These are phyloP conservation scores for Hemiprocne comata DNA, from an alignment of 2,113 vertebrate species.

Conservation along the genomic window DNA sequence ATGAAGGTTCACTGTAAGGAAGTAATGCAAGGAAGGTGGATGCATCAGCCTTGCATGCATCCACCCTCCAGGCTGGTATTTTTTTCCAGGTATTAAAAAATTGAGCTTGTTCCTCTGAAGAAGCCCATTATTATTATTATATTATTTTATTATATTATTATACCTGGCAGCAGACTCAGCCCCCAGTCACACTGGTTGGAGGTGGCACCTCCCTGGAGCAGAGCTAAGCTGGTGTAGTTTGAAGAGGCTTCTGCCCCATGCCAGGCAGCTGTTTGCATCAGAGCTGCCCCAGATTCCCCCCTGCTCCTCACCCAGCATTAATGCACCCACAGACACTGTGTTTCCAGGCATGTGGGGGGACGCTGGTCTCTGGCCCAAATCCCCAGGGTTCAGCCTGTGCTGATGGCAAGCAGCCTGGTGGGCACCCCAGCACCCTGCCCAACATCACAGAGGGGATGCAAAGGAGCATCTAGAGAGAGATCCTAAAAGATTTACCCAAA, in stretches of 20 bases:
- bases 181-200: background rate
- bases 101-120: background rate
- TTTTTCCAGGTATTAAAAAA: background rate
- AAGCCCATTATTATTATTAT: background rate
- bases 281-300: background rate
- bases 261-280: background rate
- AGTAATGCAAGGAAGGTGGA: background rate
- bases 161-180: background rate
- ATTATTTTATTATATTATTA: background rate
- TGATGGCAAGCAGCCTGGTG: background rate
- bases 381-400: background rate
- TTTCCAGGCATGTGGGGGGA: background rate
- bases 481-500: background rate
- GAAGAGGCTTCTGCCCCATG: background rate
- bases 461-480: background rate
- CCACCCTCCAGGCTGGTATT: background rate
- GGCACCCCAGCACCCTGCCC: background rate
- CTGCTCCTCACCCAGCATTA: no score
- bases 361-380: background rate
- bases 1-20: background rate
- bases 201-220: background rate
- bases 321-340: background rate
- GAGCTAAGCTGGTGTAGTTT: background rate
- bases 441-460: fast-evolving
- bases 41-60: background rate